Percentiles rank a stretch among this genome's conserved stretches.
Conservation (phyloP, 2,113 vertebrate species). For the Urocitellus parryii region DNA sequence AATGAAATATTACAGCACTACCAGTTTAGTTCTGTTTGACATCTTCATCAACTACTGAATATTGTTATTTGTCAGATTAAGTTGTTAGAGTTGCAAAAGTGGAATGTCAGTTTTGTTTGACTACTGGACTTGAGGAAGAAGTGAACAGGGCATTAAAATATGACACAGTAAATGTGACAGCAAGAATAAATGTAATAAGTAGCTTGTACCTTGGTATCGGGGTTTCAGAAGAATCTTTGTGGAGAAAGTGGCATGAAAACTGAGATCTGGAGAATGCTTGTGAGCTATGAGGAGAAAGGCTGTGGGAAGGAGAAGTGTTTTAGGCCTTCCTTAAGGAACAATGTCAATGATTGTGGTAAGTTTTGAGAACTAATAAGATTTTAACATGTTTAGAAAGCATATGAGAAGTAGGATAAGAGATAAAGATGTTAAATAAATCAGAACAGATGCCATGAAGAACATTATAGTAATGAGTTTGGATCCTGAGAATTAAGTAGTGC, state of each 20-base stretch:
- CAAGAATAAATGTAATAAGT: slow-evolving; percentile 1
- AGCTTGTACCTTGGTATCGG: background rate
- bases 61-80: slow-evolving; percentile 14
- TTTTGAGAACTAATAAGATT: background rate
- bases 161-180: background rate
- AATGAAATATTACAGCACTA: slow-evolving; percentile 11
- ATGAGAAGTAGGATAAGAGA: background rate
- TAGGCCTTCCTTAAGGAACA: background rate
- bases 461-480: background rate
- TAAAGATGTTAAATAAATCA: background rate
- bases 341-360: slow-evolving; percentile 1
- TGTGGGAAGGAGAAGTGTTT: background rate
- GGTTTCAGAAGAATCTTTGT: slow-evolving; percentile 20
- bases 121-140: slow-evolving; percentile 24
- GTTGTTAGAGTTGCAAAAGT: slow-evolving; percentile 24
- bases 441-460: background rate
- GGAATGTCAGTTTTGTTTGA: slow-evolving; percentile 44
- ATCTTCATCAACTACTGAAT: slow-evolving; percentile 1
- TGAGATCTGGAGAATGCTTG: background rate
- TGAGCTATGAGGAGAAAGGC: background rate
- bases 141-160: slow-evolving; percentile 41
- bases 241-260: background rate
- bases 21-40: background rate
- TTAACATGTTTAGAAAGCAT: background rate
- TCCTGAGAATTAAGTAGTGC: background rate